Base-by-base conservation (phyloP, 2,113 vertebrate genomes). In the Lycaon pictus region DNA sequence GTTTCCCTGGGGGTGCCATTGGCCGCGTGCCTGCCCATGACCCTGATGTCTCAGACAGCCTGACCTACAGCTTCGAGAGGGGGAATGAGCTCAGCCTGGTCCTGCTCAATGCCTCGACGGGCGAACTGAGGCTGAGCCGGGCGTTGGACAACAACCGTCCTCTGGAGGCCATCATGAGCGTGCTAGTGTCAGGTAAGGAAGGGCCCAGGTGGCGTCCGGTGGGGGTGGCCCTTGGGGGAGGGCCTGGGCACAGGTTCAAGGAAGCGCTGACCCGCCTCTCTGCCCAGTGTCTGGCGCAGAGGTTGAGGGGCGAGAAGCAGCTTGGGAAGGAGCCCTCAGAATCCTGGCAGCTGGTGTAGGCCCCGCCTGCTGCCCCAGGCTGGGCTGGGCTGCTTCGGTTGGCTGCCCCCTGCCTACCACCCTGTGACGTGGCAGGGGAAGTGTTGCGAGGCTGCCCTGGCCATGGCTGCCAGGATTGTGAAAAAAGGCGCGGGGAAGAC, bases 101-200 rank as follows among this genome's bases (percentile, higher is more conserved):
- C 88, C 98, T 99, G 77, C 99, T 99, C 95, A 99, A 99, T 96
- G 98, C 99, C 62, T 99, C 98, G 83, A 99, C 99, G 0, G 99
- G 99, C 15, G 99, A 99, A 93, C 99, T 99, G 97, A 99, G 99
- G 82, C 98, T 99, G 95, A 99, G 99, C 98, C 99, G 97, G 0
- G 99, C 99, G 4, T 98, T 99, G 98, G 99, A 99, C 98, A 99
- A 99, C 99, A 99, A 99, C 98, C 98, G 99, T 79, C 99, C 99
- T 0, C 99, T 99, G 98, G 99, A 99, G 98, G 99, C 99, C 8
- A 95, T 99, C 98, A 99, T 99, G 99, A 99, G 98, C 81, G 99
- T 99, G 98, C 99, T 99, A 0, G 99, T 99, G 85, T 99, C 99
- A 56, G 99, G 99, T 99, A 98, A 99, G 99, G 88, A 58, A 37